These are phyloP conservation scores for Crypturellus undulatus DNA, from an alignment of 2,113 vertebrate species.

Conservation along the genomic window DNA sequence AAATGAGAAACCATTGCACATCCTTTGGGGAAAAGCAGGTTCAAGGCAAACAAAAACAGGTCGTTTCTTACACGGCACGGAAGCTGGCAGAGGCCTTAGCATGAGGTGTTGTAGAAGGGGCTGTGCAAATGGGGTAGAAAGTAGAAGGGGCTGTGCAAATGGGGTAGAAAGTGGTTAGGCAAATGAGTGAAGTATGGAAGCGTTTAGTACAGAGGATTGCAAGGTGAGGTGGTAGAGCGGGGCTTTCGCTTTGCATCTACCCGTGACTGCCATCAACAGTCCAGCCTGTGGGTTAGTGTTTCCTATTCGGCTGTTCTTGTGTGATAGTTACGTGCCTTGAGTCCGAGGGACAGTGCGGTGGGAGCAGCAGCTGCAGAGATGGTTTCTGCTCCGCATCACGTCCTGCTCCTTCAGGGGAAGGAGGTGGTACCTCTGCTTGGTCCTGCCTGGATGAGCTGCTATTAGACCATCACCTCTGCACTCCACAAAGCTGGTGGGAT, in stretches of 20 bases:
- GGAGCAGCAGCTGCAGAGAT: too few relatives aligned
- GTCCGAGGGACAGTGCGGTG: too few relatives aligned
- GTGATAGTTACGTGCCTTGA: background rate
- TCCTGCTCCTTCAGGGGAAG: too few relatives aligned
- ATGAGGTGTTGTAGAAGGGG: background rate
- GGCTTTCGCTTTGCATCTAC: background rate
- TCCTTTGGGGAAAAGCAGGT: background rate
- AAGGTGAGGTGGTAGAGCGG: fast-evolving
- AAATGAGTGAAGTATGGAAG: background rate
- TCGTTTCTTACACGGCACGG: background rate
- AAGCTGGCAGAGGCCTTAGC: fast-evolving
- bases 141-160: background rate
- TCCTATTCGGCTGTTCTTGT: too few relatives aligned
- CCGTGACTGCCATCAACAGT: background rate
- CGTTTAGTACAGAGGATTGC: background rate
- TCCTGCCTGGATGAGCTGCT: background rate
- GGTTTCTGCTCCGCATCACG: background rate
- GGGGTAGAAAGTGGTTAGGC: background rate
- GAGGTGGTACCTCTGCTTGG: background rate
- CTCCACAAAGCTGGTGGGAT: background rate
- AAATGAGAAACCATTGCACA: fast-evolving
- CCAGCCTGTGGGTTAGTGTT: background rate
- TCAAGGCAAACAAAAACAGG: background rate
- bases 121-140: background rate
- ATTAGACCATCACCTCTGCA: background rate